A percentile compares a stretch with the other conserved stretches of the same genome.
Conservation (phyloP, 1,140 invertebrate genomes). For the Temnothorax longispinosus region DNA sequence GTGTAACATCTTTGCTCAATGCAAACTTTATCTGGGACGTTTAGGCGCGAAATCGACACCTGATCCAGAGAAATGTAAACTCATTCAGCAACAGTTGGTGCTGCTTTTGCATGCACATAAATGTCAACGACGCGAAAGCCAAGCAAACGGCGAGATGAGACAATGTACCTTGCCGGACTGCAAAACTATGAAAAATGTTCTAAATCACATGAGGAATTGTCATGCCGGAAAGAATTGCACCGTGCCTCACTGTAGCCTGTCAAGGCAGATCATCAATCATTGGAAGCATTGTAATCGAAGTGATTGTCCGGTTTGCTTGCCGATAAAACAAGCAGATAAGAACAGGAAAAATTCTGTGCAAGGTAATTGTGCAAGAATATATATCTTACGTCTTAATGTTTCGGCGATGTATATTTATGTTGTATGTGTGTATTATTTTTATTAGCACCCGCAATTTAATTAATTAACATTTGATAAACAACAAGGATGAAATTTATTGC, state of each 20-base stretch:
- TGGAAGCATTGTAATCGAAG: conserved; percentile 98
- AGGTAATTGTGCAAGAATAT: conserved; percentile 77
- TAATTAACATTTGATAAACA: too few species aligned
- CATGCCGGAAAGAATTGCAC: conserved; percentile 96
- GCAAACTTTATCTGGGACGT: background rate
- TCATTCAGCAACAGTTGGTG: conserved; percentile 99
- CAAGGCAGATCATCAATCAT: conserved; percentile 98
- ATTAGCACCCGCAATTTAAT: conserved; percentile 79
- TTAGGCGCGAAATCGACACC: conserved; percentile 83
- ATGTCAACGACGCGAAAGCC: conserved; percentile 96
- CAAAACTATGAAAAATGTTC: conserved; percentile 99
- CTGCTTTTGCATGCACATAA: conserved; percentile 99
- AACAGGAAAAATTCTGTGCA: conserved; percentile 89
- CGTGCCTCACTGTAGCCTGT: conserved; percentile 98
- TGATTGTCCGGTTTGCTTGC: conserved; percentile 99
- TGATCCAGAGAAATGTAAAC: conserved; percentile 98
- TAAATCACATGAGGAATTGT: conserved; percentile 99
- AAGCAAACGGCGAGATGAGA: conserved; percentile 92
- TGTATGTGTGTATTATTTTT: conserved; percentile 61
- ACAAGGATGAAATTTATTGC: too few species aligned
- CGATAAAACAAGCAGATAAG: conserved; percentile 97
- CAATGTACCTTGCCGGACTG: conserved; percentile 98
- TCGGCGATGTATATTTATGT: background rate
- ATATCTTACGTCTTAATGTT: background rate
- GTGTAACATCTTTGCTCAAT: background rate